Percentiles rank a stretch among this genome's conserved stretches.
Conservation (phyloP, 2,113 vertebrate species). For the Enhydra lutris region DNA sequence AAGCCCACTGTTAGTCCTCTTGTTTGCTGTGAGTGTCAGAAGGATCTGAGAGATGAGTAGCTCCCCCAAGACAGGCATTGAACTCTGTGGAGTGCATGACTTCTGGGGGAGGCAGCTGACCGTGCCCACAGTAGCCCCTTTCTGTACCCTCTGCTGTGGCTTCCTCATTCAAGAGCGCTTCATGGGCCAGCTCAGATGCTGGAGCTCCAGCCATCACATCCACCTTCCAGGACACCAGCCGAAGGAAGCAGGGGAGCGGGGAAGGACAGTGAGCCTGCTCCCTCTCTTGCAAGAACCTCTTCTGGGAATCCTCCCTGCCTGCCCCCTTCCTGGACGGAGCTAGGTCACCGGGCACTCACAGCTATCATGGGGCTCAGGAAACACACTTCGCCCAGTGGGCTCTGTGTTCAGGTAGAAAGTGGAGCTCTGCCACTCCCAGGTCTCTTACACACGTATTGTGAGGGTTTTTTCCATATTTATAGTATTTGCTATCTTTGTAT, state of each 20-base stretch:
- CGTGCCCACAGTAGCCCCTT: accelerated
- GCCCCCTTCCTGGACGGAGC: not conserved
- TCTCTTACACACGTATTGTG: not conserved
- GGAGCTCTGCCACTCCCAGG: not conserved
- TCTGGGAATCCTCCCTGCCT: not conserved
- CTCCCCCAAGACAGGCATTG: not conserved
- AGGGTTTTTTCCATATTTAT: not conserved
- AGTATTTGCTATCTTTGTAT: not conserved
- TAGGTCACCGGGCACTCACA: not conserved
- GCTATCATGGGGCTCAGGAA: not conserved
- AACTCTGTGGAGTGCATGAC: not conserved
- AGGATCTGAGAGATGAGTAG: not conserved
- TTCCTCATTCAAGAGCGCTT: not conserved
- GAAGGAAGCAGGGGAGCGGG: not conserved
- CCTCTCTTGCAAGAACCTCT: not conserved
- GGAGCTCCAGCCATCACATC: not conserved
- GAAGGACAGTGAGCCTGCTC: not conserved
- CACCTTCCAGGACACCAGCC: not conserved
- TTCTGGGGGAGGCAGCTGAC: not conserved
- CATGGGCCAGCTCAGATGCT: not conserved
- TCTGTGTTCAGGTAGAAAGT: not conserved
- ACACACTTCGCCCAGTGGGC: not conserved
- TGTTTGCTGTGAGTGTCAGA: not conserved
- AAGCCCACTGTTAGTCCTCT: not conserved
- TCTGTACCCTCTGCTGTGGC: no score